Evolutionary conservation across 2,797 vertebrate genomes (phyloP), one percentile per base, ranked within the genome.

Genomic region (Fistularia commersonii): DNA sequence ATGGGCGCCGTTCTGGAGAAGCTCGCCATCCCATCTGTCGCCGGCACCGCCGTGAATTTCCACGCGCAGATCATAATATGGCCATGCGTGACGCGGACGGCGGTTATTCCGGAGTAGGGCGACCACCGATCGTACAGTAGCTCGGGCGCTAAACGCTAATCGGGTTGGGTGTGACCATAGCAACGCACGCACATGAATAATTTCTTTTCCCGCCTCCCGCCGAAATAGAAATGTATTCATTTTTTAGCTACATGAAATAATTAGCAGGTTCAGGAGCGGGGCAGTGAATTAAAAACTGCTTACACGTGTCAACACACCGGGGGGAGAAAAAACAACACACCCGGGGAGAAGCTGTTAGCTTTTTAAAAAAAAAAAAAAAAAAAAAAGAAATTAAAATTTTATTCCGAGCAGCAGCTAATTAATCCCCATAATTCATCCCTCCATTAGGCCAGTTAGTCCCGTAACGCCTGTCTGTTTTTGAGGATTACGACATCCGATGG

Each of bases 401-500:
- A 10, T 5, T 9, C 38, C 38, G 54, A 32, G 3, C 11, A 50
- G 23, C 12, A 45, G 59, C 54, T 54, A 71, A 71, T 43, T 53
- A 49, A 56, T 37, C 49, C 3, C 8, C 8, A 8, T 49, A 45
- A 56, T 61, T 64, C 49, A 69, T 56, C 38, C 57, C 45, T 31
- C 14, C 43, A 72, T 78, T 59, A 74, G 54, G 32, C 23, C 45
- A 45, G 54, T 67, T 51, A 61, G n/a, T 32, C 57, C 44, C 37
- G 13, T 76, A 69, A 74, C 64, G 47, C 65, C 52, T 11, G 41
- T 64, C 64, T 76, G 62, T 75, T 74, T 74, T 42, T 49, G 41
- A 66, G 75, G 78, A 83, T 83, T 81, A 85, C 65, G 54, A 66
- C 64, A 76, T 78, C 61, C 75, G 72, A 64, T 45, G 69, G 45